Evolutionary conservation across 2,113 vertebrate species (phyloP).

Genomic region (Nesoenas mayeri): DNA sequence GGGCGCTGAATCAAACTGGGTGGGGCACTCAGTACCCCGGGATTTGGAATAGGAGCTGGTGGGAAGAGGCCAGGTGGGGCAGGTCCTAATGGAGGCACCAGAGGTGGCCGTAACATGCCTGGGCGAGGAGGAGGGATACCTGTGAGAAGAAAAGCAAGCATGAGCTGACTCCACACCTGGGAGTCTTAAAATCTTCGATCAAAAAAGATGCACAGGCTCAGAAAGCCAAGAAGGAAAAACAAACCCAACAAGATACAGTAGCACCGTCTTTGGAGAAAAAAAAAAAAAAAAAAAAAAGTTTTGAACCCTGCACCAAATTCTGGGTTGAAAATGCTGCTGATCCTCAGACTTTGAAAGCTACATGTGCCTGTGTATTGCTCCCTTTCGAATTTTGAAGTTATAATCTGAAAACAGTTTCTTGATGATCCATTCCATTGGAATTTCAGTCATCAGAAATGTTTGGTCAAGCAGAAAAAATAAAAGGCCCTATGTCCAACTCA

Average conservation of each 20-base stretch:
- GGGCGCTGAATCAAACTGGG: constrained; percentile 93
- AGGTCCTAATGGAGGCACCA: constrained; percentile 85
- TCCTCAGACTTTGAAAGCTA: not conserved
- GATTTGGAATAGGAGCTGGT: constrained; percentile 82
- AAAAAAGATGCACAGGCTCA: not conserved
- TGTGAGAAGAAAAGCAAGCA: constrained; percentile 30
- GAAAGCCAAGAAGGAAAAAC: not conserved
- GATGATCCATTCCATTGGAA: not conserved
- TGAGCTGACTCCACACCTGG: not conserved
- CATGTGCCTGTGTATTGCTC: not conserved
- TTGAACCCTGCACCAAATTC: not conserved
- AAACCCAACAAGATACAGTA: not conserved
- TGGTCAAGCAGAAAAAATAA: not conserved
- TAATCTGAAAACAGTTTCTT: not conserved
- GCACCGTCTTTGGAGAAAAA: not conserved
- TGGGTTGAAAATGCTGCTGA: not conserved
- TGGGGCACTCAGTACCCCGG: constrained; percentile 93
- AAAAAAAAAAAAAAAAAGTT: fast-evolving
- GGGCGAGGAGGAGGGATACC: constrained; percentile 96
- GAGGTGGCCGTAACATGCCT: constrained; percentile 83
- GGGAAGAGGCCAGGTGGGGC: constrained; percentile 88
- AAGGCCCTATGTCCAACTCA: not conserved
- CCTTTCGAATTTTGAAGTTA: not conserved
- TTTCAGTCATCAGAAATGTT: not conserved
- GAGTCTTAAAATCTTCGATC: not conserved